A percentile compares a stretch with the other conserved stretches of the same genome.
These are phyloP conservation scores for Tiliacea aurago DNA, from an alignment of 2,888 invertebrate species.

Conservation along the genomic window DNA sequence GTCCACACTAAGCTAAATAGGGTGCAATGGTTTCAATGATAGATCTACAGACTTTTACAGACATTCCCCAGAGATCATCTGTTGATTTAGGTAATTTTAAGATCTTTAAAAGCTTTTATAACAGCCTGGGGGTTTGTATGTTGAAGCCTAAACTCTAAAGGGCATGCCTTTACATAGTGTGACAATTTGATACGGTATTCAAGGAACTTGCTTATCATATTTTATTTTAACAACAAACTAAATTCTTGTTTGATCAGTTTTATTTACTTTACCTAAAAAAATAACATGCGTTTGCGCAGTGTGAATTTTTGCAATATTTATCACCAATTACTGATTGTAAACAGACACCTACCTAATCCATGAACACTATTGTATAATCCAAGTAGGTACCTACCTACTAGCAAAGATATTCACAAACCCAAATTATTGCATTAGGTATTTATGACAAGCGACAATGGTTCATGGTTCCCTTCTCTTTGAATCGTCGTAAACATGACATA, in stretches of 20 bases:
- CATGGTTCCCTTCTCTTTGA: constrained; percentile 69
- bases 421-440: constrained; percentile 62
- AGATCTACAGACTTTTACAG: too few species aligned
- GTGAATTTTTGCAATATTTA: constrained; percentile 4
- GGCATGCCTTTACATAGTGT: neutral
- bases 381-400: constrained; percentile 24
- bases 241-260: neutral
- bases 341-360: neutral
- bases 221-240: neutral
- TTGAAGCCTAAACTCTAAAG: too few species aligned
- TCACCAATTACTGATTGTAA: constrained; percentile 8
- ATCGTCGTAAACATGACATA: constrained; percentile 67
- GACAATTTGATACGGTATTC: neutral
- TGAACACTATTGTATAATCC: neutral
- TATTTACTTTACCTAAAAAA: too few species aligned
- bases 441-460: constrained; percentile 54
- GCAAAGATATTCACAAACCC: constrained; percentile 54
- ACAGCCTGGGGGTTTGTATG: too few species aligned
- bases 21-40: too few species aligned
- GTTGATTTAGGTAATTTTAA: too few species aligned
- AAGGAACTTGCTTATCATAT: neutral
- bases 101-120: too few species aligned
- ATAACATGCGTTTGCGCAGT: too few species aligned
- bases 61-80: too few species aligned
- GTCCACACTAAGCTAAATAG: too few species aligned